Conservation (phyloP, 2,113 vertebrate genomes). For the Meriones unguiculatus region DNA sequence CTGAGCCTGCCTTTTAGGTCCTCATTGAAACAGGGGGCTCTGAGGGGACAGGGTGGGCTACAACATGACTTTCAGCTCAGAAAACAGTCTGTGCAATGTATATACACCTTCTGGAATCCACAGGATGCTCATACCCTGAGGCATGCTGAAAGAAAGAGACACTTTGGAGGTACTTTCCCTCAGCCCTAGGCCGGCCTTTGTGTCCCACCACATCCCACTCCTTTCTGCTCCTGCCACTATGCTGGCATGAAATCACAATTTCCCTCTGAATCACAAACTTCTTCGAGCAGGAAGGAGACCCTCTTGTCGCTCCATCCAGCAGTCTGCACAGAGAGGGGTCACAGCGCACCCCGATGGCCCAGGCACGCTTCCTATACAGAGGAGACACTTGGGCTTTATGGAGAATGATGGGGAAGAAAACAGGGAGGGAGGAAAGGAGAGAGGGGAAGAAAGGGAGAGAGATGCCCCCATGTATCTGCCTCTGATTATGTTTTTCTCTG, state of each 20-base stretch:
- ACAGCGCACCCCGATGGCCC: too few species aligned
- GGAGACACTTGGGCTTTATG: neutral
- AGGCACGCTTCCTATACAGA: neutral
- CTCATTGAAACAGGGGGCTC: too few species aligned
- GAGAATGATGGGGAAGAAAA: neutral
- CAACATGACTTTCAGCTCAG: neutral
- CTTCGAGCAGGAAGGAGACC: neutral
- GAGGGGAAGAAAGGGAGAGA: neutral
- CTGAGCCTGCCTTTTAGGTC: neutral
- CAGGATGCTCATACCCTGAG: accelerated
- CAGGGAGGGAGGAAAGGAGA: neutral
- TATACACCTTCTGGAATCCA: neutral
- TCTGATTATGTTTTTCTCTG: neutral
- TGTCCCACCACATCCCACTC: too few species aligned
- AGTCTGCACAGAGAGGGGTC: neutral
- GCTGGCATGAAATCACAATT: neutral
- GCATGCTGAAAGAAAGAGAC: neutral
- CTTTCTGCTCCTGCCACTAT: accelerated
- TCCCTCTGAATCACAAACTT: neutral
- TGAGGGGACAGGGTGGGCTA: neutral
- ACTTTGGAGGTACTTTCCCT: neutral
- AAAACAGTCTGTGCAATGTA: neutral
- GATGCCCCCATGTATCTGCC: neutral
- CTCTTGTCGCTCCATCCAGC: accelerated
- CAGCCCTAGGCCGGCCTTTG: accelerated